Conservation (phyloP, 2,113 vertebrate species). For the Turdus rufiventris region DNA sequence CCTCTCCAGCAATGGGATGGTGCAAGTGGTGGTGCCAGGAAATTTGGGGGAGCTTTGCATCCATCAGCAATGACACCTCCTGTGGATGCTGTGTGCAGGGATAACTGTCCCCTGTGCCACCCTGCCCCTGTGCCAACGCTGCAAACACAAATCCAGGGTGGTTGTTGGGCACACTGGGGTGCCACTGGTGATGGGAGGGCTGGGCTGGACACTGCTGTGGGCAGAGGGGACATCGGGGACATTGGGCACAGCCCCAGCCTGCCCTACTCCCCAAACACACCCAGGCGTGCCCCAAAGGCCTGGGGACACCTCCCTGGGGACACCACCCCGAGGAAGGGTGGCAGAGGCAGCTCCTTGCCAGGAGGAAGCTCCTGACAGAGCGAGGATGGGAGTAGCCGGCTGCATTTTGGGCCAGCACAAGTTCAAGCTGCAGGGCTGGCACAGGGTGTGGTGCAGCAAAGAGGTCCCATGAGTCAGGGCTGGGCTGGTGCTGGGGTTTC, state of each 20-base stretch:
- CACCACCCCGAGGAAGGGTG: not conserved
- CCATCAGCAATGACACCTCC: not conserved
- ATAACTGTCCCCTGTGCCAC: not conserved
- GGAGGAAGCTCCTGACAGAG: not conserved
- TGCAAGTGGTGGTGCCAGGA: not conserved
- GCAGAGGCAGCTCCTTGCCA: not conserved
- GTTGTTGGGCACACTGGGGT: not conserved
- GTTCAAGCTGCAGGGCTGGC: not conserved
- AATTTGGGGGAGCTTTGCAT: not conserved
- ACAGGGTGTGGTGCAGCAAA: not conserved
- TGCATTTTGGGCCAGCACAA: fast-evolving
- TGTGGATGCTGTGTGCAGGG: not conserved
- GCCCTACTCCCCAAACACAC: not conserved
- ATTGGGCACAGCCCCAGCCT: not conserved
- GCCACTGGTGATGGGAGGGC: fast-evolving
- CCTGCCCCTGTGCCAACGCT: fast-evolving
- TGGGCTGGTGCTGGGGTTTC: not conserved
- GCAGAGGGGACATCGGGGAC: not conserved
- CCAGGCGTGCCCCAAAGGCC: not conserved
- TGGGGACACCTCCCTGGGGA: not conserved
- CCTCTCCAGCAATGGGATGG: not conserved
- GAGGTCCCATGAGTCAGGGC: not conserved
- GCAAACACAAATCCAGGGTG: fast-evolving
- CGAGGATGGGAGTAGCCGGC: not conserved
- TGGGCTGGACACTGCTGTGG: fast-evolving